These are phyloP conservation scores for Trypoxylon attenuatum DNA, from an alignment of 2,888 invertebrate genomes.

Conservation along the genomic window DNA sequence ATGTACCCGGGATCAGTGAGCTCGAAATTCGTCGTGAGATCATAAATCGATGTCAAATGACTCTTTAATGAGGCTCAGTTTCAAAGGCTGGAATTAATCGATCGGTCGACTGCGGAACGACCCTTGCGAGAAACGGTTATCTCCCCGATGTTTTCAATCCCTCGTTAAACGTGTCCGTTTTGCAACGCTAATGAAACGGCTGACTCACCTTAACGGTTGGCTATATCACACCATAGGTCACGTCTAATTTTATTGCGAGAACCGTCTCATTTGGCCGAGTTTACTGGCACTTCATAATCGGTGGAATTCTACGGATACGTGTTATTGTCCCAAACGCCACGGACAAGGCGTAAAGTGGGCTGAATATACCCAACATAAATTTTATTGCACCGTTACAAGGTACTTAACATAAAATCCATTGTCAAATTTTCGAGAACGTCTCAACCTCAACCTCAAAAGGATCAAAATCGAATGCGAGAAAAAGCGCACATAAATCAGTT, in stretches of 20 bases:
- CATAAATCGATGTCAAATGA: conserved; percentile 19
- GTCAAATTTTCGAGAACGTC: too few species aligned
- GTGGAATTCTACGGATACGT: not conserved
- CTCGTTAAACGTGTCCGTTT: conserved; percentile 30
- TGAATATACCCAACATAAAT: too few species aligned
- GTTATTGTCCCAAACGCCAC: not conserved
- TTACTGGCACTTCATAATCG: not conserved
- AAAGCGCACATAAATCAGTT: too few species aligned
- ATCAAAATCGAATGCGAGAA: too few species aligned
- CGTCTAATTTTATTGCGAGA: conserved; percentile 9
- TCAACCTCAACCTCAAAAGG: too few species aligned
- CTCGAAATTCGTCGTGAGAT: too few species aligned
- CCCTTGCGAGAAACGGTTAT: conserved; percentile 38
- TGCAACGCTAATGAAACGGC: conserved; percentile 31
- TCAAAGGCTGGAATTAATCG: conserved; percentile 41
- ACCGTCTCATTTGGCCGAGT: not conserved
- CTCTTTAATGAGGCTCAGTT: conserved; percentile 36
- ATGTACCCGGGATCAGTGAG: too few species aligned
- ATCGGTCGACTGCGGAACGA: conserved; percentile 37
- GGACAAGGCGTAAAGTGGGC: too few species aligned
- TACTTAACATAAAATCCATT: too few species aligned
- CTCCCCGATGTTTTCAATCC: conserved; percentile 32
- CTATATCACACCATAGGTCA: conserved; percentile 7
- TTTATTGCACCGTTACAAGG: too few species aligned
- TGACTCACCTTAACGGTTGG: conserved; percentile 27